Conservation (phyloP, 1,140 invertebrate genomes). For the Cherax quadricarinatus region DNA sequence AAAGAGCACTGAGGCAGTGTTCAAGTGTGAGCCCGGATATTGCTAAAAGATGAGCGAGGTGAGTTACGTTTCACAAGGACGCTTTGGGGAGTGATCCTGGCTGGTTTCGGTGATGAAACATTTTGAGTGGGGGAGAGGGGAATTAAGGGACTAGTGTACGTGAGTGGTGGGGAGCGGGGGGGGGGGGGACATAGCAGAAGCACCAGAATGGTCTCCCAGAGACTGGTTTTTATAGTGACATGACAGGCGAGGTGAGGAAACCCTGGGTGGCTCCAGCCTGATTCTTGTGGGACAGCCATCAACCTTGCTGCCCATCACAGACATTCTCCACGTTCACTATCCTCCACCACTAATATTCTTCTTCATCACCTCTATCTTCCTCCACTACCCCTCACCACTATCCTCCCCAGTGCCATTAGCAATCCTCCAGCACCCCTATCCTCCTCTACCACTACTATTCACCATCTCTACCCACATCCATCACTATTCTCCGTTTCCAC, state of each 20-base stretch:
- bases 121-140: too few species aligned
- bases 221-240: not conserved
- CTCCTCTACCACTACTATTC: not conserved
- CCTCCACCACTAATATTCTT: not conserved
- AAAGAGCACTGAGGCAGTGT: too few species aligned
- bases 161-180: too few species aligned
- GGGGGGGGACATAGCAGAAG: not conserved
- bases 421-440: not conserved
- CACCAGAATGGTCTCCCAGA: not conserved
- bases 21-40: too few species aligned
- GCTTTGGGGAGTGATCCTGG: too few species aligned
- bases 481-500: not conserved
- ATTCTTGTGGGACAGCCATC: not conserved
- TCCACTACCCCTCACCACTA: not conserved
- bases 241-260: slow-evolving; percentile 6
- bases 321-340: not conserved
- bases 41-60: too few species aligned
- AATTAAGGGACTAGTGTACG: too few species aligned
- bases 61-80: too few species aligned
- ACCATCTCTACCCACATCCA: not conserved
- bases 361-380: too few species aligned
- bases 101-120: too few species aligned
- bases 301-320: not conserved
- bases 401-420: not conserved
- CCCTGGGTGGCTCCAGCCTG: not conserved